Evolutionary conservation across 2,797 vertebrate genomes (phyloP).

Genomic region (Trematomus bernacchii): DNA sequence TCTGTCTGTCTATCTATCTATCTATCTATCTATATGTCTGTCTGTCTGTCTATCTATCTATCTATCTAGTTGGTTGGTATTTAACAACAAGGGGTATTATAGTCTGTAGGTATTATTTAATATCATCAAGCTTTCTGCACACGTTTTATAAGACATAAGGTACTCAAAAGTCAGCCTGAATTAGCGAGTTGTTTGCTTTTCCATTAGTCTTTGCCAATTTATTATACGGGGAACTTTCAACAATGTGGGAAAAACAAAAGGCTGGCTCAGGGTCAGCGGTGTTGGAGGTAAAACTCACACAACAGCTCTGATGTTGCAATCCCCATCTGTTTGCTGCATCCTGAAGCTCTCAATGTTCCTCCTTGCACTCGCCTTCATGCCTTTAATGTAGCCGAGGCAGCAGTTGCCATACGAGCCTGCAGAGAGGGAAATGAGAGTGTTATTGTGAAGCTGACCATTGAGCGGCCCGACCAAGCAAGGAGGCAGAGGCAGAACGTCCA

Average conservation of each 20-base stretch:
- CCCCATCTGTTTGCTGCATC: constrained; percentile 83
- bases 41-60: too few relatives aligned
- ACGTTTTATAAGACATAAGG: neutral
- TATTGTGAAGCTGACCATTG: too few relatives aligned
- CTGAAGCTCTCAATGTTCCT: constrained; percentile 57
- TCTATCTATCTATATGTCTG: too few relatives aligned
- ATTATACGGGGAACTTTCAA: neutral
- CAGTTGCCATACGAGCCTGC: constrained; percentile 82
- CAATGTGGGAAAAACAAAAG: constrained; percentile 14
- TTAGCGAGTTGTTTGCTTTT: constrained; percentile 22
- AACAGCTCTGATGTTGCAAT: constrained; percentile 84
- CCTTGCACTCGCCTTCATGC: accelerated
- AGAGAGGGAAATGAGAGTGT: constrained; percentile 6
- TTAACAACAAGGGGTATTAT: too few relatives aligned
- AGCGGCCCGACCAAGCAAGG: too few relatives aligned
- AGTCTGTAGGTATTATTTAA: too few relatives aligned
- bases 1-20: too few relatives aligned
- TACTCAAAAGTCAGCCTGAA: neutral
- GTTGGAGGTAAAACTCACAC: constrained; percentile 75
- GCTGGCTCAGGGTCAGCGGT: neutral
- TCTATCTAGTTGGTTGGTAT: too few relatives aligned
- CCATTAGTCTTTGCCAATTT: constrained; percentile 17
- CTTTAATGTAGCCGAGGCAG: constrained; percentile 66
- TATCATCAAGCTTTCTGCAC: too few relatives aligned
- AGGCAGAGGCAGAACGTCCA: too few relatives aligned